A percentile compares a stretch with the other conserved stretches of the same genome.
Conservation (phyloP, 2,888 invertebrate genomes). For the Hesperia comma region DNA sequence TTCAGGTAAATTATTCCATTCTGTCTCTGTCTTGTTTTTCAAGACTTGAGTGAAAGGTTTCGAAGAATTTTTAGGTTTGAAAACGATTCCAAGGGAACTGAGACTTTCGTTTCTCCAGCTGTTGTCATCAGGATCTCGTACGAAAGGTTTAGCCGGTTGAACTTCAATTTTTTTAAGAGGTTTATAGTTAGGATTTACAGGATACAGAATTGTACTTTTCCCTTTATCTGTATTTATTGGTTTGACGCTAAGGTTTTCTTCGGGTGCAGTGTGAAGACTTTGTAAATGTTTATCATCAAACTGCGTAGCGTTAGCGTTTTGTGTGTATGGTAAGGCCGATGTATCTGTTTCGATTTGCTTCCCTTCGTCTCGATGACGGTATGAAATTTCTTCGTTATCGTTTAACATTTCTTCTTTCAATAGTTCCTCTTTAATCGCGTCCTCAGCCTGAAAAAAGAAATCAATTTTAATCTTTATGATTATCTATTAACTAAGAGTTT, state of each 20-base stretch:
- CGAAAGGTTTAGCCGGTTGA: conserved; percentile 63
- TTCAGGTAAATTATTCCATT: conserved; percentile 59
- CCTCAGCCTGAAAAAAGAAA: conserved; percentile 64
- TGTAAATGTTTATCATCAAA: not conserved
- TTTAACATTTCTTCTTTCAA: conserved; percentile 61
- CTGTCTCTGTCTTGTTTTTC: conserved; percentile 74
- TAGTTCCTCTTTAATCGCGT: conserved; percentile 68
- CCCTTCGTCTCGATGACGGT: conserved; percentile 46
- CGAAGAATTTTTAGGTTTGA: conserved; percentile 74
- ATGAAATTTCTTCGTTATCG: conserved; percentile 54
- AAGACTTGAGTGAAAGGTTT: conserved; percentile 75
- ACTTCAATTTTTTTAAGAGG: conserved; percentile 74
- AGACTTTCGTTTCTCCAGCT: conserved; percentile 80
- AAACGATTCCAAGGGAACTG: conserved; percentile 76
- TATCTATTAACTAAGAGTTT: no score
- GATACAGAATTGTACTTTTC: conserved; percentile 58
- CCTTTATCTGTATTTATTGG: conserved; percentile 59
- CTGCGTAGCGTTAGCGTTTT: not conserved
- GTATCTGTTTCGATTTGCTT: conserved; percentile 30
- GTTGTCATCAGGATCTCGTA: conserved; percentile 75
- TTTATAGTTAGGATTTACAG: conserved; percentile 69
- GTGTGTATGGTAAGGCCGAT: not conserved
- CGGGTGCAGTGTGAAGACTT: conserved; percentile 18
- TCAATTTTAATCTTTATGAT: not conserved
- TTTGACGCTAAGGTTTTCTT: conserved; percentile 59